A percentile compares a stretch with the other conserved stretches of the same genome.
These are phyloP conservation scores for Ptychadena robeensis DNA, from an alignment of 2,797 vertebrate genomes.

Conservation along the genomic window DNA sequence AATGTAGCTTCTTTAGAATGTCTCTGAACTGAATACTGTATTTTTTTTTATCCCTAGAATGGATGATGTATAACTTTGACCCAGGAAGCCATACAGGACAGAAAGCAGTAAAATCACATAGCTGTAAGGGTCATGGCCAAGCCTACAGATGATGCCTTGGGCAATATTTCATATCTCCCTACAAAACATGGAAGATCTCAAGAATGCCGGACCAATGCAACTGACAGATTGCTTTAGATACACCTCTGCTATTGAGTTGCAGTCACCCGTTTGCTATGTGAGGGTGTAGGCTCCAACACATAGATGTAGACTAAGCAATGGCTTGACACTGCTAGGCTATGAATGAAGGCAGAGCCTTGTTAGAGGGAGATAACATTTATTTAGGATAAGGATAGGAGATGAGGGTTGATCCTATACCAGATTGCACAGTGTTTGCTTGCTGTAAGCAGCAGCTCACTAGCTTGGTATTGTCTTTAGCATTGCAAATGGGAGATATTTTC, in stretches of 20 bases:
- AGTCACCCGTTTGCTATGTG: constrained; percentile 31
- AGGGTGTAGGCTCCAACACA: constrained; percentile 35
- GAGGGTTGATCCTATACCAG: constrained; percentile 15
- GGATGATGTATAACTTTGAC: constrained; percentile 39
- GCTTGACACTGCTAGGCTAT: neutral
- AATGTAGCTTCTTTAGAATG: neutral
- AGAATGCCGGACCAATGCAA: constrained; percentile 14
- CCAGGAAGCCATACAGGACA: neutral
- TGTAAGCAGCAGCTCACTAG: neutral
- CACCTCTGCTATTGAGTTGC: constrained; percentile 18
- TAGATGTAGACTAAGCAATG: constrained; percentile 39
- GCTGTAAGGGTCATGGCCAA: neutral
- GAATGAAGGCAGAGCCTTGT: constrained; percentile 8
- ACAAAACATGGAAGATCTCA: neutral
- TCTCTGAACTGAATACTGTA: neutral
- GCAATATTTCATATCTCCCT: neutral
- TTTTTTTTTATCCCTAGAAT: neutral
- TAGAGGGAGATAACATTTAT: constrained; percentile 26
- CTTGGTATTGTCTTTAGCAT: neutral
- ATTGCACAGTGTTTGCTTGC: constrained; percentile 27
- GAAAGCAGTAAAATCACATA: neutral
- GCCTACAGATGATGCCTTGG: constrained; percentile 18
- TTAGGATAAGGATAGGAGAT: constrained; percentile 18
- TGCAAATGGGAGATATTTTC: neutral
- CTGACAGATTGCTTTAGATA: constrained; percentile 3